Percentiles rank a stretch among this genome's conserved stretches.
Evolutionary conservation across 2,888 invertebrate genomes (phyloP).

Genomic region (Pristionchus exspectatus): DNA sequence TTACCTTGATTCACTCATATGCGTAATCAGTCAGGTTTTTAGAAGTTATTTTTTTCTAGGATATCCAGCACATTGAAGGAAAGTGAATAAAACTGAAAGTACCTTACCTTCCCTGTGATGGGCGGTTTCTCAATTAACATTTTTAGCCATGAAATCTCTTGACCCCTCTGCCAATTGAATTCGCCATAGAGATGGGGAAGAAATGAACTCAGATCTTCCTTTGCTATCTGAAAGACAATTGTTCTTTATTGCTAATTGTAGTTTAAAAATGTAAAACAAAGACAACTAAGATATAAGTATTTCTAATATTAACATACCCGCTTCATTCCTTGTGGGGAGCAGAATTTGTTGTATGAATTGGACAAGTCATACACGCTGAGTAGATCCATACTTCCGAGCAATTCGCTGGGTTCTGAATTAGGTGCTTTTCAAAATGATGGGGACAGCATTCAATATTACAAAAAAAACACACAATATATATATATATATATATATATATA

Average conservation of each 20-base stretch:
- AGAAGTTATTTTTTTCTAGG: not conserved
- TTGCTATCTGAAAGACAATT: slow-evolving; percentile 37
- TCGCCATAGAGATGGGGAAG: slow-evolving; percentile 71
- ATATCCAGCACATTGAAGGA: not conserved
- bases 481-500: too few species aligned
- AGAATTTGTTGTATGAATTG: slow-evolving; percentile 53
- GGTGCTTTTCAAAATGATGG: not conserved
- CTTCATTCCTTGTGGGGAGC: slow-evolving; percentile 53
- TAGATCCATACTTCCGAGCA: slow-evolving; percentile 68
- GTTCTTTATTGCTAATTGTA: not conserved
- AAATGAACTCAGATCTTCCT: slow-evolving; percentile 68
- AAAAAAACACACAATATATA: too few species aligned
- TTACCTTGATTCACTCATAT: not conserved
- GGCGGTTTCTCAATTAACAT: slow-evolving; percentile 71
- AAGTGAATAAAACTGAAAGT: not conserved
- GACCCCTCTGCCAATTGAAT: slow-evolving; percentile 62
- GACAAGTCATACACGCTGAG: slow-evolving; percentile 63
- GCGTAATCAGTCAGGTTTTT: not conserved
- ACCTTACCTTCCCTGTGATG: slow-evolving; percentile 64
- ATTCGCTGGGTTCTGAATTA: slow-evolving; percentile 62
- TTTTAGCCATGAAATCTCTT: slow-evolving; percentile 67
- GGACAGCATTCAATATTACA: not conserved
- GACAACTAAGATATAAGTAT: not conserved
- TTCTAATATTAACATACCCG: slow-evolving; percentile 44
- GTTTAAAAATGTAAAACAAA: not conserved